Percentiles rank a stretch among this genome's conserved stretches.
phyloP scores from a whole-genome alignment of 2,113 vertebrate genomes.

The Psammodynastes pulverulentus region DNA sequence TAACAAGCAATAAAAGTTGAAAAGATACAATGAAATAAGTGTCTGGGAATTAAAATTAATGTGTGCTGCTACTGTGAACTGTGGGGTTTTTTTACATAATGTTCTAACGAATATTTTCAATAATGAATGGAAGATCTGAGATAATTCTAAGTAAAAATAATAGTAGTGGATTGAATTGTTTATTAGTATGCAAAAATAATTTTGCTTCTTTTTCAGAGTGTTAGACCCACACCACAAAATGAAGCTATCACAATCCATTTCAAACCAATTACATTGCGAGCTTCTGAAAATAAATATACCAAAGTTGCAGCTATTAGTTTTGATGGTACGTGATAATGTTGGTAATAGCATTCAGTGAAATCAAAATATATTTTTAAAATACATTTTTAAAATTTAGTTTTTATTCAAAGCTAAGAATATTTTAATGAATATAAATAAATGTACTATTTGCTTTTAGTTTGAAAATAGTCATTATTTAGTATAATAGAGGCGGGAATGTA shows the following conservation, averaged over 20 bases:
- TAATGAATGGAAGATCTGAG: neutral
- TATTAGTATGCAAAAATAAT: constrained; percentile 12
- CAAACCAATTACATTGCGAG: constrained; percentile 93
- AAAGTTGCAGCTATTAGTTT: constrained; percentile 98
- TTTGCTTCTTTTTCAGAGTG: constrained; percentile 78
- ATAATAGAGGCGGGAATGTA: neutral
- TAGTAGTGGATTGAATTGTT: neutral
- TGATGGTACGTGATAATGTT: constrained; percentile 83
- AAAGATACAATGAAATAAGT: neutral
- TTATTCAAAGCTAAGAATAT: neutral
- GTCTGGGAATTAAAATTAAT: neutral
- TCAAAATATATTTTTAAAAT: neutral
- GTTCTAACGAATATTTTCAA: neutral
- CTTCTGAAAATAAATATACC: constrained; percentile 94
- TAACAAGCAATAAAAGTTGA: neutral
- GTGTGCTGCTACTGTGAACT: neutral
- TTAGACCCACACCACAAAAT: constrained; percentile 92
- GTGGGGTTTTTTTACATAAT: neutral
- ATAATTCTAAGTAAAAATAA: neutral
- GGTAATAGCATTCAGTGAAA: neutral
- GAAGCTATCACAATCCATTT: constrained; percentile 92
- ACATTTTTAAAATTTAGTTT: neutral
- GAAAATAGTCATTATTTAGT: neutral
- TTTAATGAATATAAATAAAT: neutral
- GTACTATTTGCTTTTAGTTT: neutral